Base-by-base conservation (phyloP, 2,113 vertebrate genomes). In the Leucopsar rothschildi region DNA sequence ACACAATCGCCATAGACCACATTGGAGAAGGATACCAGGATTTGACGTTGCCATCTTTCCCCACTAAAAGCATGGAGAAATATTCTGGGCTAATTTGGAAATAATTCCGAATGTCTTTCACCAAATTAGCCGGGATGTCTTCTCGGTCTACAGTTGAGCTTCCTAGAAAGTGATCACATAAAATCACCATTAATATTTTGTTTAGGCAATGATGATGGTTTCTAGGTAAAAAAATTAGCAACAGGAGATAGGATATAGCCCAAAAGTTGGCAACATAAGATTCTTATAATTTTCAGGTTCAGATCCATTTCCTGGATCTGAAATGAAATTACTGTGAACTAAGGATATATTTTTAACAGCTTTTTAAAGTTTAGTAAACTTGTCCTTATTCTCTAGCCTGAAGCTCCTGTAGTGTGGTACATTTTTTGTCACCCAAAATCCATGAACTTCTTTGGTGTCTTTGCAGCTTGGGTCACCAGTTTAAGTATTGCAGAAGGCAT, bases 11-110 rank as follows among this genome's bases (percentile, higher is more conserved):
- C 99, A 99, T 99, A 64, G 99, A 99, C 99, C 99, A 99, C 99
- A 99, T 99, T 31, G 99, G 99, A 5, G 99, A 99, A 15, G 99
- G 99, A 95, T 99, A 99, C 99, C 99, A 99, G 84, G 99, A 99
- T 97, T 99, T 99, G 5, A 99, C 99, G 10, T 99, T 99, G 76
- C 99, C 98, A 5, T 99, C 99, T 97, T 99, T 99, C 70, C 99
- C 99, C 80, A 99, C 99, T 52, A 99, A 98, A 90, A 99, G 98
- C 99, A 99, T 99, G 88, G 99, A 99, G 98, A 99, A 99, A 95
- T 99, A 99, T 88, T 99, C 99, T 0, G 98, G 98, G 95, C 99
- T 99, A 96, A 99, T 98, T 98, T 99, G 99, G 96, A 99, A 99
- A 95, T 99, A 99, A 97, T 99, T 99, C 93, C 99, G 97, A 91